phyloP scores from a whole-genome alignment of 2,888 invertebrate genomes.

The Luperina testacea region DNA sequence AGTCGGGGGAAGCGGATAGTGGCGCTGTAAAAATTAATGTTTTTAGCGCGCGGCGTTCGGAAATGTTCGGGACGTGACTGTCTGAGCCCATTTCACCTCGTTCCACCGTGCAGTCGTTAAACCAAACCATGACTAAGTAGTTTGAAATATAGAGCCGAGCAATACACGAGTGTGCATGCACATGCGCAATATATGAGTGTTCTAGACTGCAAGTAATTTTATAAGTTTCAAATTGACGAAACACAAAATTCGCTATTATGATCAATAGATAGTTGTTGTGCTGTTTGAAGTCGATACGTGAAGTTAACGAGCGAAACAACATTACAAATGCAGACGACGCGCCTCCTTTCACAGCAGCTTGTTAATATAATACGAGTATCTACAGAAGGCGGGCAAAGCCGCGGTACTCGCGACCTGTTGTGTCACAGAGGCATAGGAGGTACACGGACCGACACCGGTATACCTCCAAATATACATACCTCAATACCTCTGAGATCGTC shows the following conservation, averaged over 20 bases:
- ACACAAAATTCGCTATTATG: not conserved
- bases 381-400: not conserved
- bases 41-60: conserved; percentile 15
- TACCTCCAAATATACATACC: not conserved
- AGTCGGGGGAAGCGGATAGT: conserved; percentile 32
- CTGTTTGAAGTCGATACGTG: not conserved
- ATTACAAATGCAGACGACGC: not conserved
- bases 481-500: conserved; percentile 18
- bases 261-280: not conserved
- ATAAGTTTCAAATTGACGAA: not conserved
- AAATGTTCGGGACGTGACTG: conserved; percentile 9
- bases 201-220: not conserved
- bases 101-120: not conserved
- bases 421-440: not conserved
- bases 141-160: conserved; percentile 1
- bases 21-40: conserved; percentile 30
- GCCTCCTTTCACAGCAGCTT: not conserved
- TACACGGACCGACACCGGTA: not conserved
- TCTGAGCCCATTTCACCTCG: not conserved
- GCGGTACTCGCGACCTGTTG: not conserved
- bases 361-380: not conserved
- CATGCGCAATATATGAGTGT: too few relatives aligned
- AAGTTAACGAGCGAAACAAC: not conserved
- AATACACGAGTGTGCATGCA: not conserved
- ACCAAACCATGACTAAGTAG: not conserved